Evolutionary conservation across 2,888 invertebrate species (phyloP), one percentile per base, ranked within the genome.

Genomic region (Drosophila neotestacea): DNA sequence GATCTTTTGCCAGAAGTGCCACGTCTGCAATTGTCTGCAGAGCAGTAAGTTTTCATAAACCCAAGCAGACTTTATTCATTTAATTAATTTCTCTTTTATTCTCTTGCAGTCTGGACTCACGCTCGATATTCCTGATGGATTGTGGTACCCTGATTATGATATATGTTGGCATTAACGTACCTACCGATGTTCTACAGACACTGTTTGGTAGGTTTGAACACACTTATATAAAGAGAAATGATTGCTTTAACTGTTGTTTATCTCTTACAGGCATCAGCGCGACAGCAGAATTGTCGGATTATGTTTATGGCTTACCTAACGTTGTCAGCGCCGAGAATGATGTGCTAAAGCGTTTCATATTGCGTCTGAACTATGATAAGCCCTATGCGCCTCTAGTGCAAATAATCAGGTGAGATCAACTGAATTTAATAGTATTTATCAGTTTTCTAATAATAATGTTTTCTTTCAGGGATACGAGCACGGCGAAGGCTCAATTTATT

Each of bases 121-220:
- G 96, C 52, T 99, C 99, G 34, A 97, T 97, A 9, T 99, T 98
- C 92, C 93, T 99, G 4, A 93, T 99, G 92, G 99, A 99, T 92
- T 95, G 96, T 77, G 98, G 97, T 9, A 95, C 96, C 61, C 94
- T 94, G 68, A 95, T 99, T 93, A 94, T 96, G 51, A 91, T 99
- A 55, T 96, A 97, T 92, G 94, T 99, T 42, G 97, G 98, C 48
- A 95, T 96, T 73, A 96, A 95, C 77, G 95, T 96, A 39, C 95
- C 95, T 71, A 94, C 95, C 46, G 94, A 95, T 56, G 96, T 96
- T 92, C 95, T 98, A 81, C 95, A 95, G 65, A 95, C 96, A 72
- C 94, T 96, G 22, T 94, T 99, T 79, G 93, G 93, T 92, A 88
- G 70, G 83, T 67, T 62, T 13, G 16, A 22, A 10, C 47, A 34